These are phyloP conservation scores for Coturnix japonica DNA, from an alignment of 2,113 vertebrate genomes.

Conservation along the genomic window DNA sequence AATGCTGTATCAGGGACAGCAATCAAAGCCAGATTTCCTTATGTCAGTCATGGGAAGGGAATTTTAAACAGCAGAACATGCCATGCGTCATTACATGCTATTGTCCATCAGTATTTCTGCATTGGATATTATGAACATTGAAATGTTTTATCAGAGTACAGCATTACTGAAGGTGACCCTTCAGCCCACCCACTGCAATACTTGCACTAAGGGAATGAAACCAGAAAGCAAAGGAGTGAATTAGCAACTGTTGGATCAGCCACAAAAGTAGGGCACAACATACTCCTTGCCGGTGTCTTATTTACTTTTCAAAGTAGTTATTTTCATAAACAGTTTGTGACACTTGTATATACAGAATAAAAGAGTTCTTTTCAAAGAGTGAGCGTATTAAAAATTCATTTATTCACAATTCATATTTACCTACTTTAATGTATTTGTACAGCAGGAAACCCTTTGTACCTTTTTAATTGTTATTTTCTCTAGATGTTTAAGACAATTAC, in stretches of 20 bases:
- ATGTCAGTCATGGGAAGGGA: background rate
- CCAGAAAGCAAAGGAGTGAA: background rate
- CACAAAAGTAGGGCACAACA: constrained; percentile 30
- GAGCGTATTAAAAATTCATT: constrained; percentile 57
- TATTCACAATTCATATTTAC: constrained; percentile 59
- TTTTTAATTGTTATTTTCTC: constrained; percentile 65
- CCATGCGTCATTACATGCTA: background rate
- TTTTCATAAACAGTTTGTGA: constrained; percentile 56
- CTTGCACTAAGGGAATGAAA: background rate
- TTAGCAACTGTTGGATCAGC: background rate
- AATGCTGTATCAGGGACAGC: constrained; percentile 30
- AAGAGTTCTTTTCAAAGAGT: constrained; percentile 50
- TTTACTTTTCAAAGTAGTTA: constrained; percentile 42
- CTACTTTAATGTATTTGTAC: constrained; percentile 55
- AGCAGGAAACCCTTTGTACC: background rate
- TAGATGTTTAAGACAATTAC: constrained; percentile 56
- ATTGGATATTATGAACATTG: background rate
- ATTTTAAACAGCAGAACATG: no score
- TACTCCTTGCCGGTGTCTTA: constrained; percentile 9
- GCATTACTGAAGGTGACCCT: background rate
- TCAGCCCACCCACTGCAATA: background rate
- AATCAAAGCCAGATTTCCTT: constrained; percentile 16
- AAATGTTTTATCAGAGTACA: background rate
- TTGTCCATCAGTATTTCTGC: background rate
- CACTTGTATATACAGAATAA: constrained; percentile 25